Conservation (phyloP, 2,797 vertebrate species). For the Arremon brunneinucha region DNA sequence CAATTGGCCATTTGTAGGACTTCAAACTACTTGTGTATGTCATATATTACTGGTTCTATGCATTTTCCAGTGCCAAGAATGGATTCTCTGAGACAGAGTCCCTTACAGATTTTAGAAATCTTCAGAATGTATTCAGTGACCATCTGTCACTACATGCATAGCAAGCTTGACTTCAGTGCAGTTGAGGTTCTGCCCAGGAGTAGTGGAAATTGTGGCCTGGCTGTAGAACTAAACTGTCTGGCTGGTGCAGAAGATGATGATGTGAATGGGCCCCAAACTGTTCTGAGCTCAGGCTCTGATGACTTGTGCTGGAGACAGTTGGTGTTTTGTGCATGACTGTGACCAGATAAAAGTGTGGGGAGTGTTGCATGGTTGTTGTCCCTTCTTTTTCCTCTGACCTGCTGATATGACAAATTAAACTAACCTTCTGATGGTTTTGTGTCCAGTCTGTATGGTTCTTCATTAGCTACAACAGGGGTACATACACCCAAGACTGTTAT, state of each 20-base stretch:
- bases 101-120: neutral
- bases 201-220: neutral
- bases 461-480: neutral
- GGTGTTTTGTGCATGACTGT: neutral
- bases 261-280: neutral
- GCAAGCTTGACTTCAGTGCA: neutral
- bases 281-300: neutral
- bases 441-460: neutral
- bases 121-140: neutral
- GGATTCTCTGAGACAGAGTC: neutral
- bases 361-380: neutral
- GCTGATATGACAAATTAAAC: neutral
- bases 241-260: neutral
- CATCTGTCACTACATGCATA: neutral
- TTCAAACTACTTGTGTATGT: neutral
- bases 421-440: neutral
- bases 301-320: rapidly evolving
- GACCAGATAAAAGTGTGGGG: neutral
- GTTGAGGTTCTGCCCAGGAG: neutral
- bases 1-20: neutral
- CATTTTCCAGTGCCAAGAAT: neutral
- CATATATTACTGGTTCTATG: neutral
- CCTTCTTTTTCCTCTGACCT: neutral
- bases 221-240: neutral
- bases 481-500: neutral